phyloP scores from a whole-genome alignment of 2,888 invertebrate genomes.

The Stenotaenia linearis region DNA sequence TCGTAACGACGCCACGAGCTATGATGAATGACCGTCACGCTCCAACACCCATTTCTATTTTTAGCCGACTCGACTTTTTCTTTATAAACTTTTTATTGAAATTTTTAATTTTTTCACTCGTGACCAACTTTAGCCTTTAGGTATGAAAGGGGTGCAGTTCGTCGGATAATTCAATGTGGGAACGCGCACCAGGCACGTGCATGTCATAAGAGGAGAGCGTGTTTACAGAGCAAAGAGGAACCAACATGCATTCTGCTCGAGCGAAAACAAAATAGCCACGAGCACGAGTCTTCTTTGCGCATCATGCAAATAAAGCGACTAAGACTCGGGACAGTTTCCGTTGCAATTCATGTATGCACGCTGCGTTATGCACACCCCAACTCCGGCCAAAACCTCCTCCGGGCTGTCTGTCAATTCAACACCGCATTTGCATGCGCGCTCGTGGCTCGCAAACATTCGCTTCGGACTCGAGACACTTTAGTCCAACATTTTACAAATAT shows the following conservation, averaged over 20 bases:
- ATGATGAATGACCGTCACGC: neutral
- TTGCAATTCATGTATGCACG: no score
- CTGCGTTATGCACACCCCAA: neutral
- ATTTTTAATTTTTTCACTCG: neutral
- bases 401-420: neutral
- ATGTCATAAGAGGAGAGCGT: neutral
- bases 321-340: neutral
- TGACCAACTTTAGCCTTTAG: neutral
- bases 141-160: neutral
- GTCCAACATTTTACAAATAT: neutral
- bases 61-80: no score
- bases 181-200: neutral
- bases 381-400: neutral
- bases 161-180: neutral
- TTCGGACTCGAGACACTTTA: neutral
- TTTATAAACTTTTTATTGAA: neutral
- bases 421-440: neutral
- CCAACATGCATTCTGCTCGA: slow-evolving; percentile 5
- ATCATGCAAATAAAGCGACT: neutral
- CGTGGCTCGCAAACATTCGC: neutral
- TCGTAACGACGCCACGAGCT: neutral
- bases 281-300: slow-evolving; percentile 9
- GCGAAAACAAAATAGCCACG: neutral
- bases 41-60: neutral
- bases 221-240: slow-evolving; percentile 2